These are phyloP conservation scores for Menidia menidia DNA, from an alignment of 2,797 vertebrate species.

Conservation along the genomic window DNA sequence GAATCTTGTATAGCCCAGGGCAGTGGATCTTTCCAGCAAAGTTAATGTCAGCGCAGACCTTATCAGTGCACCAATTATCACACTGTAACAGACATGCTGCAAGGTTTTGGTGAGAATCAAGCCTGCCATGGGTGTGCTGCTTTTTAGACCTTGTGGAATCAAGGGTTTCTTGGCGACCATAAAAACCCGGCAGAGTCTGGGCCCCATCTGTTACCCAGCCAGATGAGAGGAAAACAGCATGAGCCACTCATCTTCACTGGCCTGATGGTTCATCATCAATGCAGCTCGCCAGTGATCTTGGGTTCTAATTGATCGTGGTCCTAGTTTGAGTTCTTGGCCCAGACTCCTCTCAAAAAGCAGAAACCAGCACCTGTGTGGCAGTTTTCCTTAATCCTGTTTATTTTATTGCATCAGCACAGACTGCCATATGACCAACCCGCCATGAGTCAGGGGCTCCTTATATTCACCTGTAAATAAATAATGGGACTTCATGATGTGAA, in stretches of 20 bases:
- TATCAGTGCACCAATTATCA: not conserved
- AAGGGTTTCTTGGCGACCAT: slow-evolving; percentile 57
- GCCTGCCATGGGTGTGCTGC: slow-evolving; percentile 27
- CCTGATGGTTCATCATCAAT: slow-evolving; percentile 18
- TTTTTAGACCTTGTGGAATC: slow-evolving; percentile 57
- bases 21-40: not conserved
- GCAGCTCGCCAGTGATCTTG: slow-evolving; percentile 42
- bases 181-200: slow-evolving; percentile 63
- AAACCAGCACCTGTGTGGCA: slow-evolving; percentile 30
- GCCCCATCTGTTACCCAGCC: slow-evolving; percentile 69
- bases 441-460: slow-evolving; percentile 37
- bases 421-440: slow-evolving; percentile 35
- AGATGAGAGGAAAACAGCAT: slow-evolving; percentile 46
- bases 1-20: not conserved
- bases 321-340: slow-evolving; percentile 24
- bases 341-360: slow-evolving; percentile 1
- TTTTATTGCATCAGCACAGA: slow-evolving; percentile 34
- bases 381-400: slow-evolving; percentile 31
- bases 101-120: slow-evolving; percentile 5
- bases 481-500: slow-evolving; percentile 44
- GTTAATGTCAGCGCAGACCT: not conserved
- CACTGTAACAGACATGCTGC: not conserved
- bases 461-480: slow-evolving; percentile 38
- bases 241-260: slow-evolving; percentile 48
- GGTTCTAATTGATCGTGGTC: slow-evolving; percentile 45